Conservation (phyloP, 2,888 invertebrate species). For the Zhuqinia jingwanae region DNA sequence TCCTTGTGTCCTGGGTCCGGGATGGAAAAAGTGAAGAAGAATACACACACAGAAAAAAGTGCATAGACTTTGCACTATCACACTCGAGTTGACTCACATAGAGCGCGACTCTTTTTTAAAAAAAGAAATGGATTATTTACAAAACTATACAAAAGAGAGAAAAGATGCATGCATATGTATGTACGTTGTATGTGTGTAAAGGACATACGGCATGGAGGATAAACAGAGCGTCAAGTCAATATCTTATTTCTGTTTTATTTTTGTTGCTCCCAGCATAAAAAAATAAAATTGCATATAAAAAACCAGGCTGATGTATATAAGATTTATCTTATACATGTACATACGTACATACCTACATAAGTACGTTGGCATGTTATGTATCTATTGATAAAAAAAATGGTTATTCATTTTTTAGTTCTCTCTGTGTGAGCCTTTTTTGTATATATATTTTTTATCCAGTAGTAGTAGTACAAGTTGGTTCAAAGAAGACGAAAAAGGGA, state of each 20-base stretch:
- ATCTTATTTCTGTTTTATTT: neutral
- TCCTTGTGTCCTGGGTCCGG: neutral
- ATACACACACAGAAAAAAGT: neutral
- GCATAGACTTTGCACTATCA: neutral
- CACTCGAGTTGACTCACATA: neutral
- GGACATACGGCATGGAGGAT: no score
- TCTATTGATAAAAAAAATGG: neutral
- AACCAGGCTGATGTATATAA: no score
- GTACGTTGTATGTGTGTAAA: no score
- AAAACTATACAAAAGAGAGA: neutral
- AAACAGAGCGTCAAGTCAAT: constrained; percentile 12
- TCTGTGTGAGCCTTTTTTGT: neutral
- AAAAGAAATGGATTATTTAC: constrained; percentile 42
- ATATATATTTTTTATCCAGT: neutral
- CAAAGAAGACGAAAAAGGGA: constrained; percentile 6
- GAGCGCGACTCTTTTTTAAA: neutral
- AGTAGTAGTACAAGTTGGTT: constrained; percentile 28
- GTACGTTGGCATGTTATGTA: neutral
- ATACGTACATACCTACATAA: neutral
- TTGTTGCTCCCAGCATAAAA: neutral
- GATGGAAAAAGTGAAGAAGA: neutral
- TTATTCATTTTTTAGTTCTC: no score
- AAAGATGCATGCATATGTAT: neutral
- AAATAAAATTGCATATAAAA: no score
- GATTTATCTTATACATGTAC: no score